phyloP scores from a whole-genome alignment of 1,140 invertebrate genomes.

The Orchesella cincta region DNA sequence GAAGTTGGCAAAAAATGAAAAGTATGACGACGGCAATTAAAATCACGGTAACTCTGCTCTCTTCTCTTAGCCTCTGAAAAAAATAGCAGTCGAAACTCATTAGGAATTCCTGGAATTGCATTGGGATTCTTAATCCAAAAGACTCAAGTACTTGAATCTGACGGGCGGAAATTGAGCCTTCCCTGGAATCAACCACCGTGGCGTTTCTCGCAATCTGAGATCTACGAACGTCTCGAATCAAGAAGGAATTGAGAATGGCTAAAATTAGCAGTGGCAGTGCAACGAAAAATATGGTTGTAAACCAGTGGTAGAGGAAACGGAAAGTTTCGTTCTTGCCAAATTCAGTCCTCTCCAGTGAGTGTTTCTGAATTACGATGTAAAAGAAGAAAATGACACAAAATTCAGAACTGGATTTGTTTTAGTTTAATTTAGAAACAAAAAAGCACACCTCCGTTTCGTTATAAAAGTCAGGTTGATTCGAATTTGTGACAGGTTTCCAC shows the following conservation, averaged over 20 bases:
- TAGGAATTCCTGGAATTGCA: constrained; percentile 35
- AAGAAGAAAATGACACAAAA: not conserved
- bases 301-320: constrained; percentile 66
- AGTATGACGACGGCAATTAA: constrained; percentile 72
- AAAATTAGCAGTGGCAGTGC: constrained; percentile 68
- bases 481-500: constrained; percentile 55
- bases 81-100: constrained; percentile 43
- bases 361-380: too few relatives aligned
- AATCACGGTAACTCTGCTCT: constrained; percentile 72
- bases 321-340: constrained; percentile 62
- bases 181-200: too few relatives aligned
- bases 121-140: too few relatives aligned
- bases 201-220: constrained; percentile 56
- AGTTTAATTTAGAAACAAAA: too few relatives aligned
- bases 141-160: too few relatives aligned
- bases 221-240: constrained; percentile 66
- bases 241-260: constrained; percentile 70
- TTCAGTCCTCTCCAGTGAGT: constrained; percentile 16
- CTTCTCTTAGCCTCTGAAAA: constrained; percentile 56
- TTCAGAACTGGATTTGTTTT: too few relatives aligned
- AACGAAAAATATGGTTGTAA: constrained; percentile 64
- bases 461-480: too few relatives aligned
- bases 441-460: too few relatives aligned
- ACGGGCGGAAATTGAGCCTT: too few relatives aligned
- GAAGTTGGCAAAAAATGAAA: constrained; percentile 71